Percentiles rank a stretch among this genome's conserved stretches.
Evolutionary conservation across 2,113 vertebrate species (phyloP).

Genomic region (Catharus bicknelli): DNA sequence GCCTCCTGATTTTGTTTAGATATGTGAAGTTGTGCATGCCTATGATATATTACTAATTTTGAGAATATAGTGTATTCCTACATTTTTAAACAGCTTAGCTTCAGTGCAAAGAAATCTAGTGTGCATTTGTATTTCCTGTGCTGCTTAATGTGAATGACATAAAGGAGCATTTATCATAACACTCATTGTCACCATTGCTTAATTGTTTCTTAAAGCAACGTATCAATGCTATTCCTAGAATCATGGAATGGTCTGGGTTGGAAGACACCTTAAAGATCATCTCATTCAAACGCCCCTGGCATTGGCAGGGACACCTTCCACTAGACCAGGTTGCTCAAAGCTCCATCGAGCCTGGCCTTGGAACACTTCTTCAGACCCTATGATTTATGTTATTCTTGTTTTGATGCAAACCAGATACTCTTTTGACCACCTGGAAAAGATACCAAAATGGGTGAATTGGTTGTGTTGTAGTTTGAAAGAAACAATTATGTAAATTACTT

Average conservation of each 20-base stretch:
- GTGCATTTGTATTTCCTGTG: conserved; percentile 12
- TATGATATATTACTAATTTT: not conserved
- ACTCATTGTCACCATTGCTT: not conserved
- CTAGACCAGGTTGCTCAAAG: not conserved
- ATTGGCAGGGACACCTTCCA: not conserved
- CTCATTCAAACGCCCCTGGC: not conserved
- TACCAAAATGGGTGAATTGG: not conserved
- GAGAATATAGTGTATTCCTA: conserved; percentile 1
- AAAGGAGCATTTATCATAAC: not conserved
- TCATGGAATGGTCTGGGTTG: not conserved
- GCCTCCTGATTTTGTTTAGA: conserved; percentile 9
- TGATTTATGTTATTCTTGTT: not conserved
- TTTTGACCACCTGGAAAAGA: not conserved
- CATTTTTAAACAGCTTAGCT: conserved; percentile 35
- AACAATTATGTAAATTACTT: not conserved
- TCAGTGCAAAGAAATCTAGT: conserved; percentile 26
- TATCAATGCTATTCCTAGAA: not conserved
- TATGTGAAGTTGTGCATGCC: conserved; percentile 45
- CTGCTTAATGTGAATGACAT: conserved; percentile 25
- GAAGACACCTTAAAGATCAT: not conserved
- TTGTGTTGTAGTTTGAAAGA: not conserved
- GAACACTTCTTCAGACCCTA: not conserved
- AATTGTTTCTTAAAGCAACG: not conserved
- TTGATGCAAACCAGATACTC: not conserved
- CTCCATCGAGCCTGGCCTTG: not conserved